Evolutionary conservation across 2,113 vertebrate species (phyloP).

Genomic region (Corythornis vintsioides): DNA sequence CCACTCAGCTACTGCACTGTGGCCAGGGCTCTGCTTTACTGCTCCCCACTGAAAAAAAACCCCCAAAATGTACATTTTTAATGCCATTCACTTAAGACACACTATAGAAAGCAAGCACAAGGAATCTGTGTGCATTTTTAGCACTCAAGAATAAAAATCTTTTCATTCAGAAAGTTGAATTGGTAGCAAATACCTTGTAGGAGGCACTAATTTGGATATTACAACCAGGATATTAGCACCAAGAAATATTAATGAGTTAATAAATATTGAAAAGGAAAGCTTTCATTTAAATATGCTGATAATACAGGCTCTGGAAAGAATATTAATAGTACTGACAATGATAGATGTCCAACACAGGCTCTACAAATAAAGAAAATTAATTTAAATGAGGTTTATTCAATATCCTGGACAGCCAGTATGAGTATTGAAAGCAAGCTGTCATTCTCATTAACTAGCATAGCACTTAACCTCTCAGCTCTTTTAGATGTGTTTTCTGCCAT

Average conservation of each 20-base stretch:
- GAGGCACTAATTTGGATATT: conserved; percentile 60
- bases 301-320: conserved; percentile 33
- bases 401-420: conserved; percentile 35
- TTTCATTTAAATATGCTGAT: conserved; percentile 53
- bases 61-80: neutral
- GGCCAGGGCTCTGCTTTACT: neutral
- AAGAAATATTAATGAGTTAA: conserved; percentile 65
- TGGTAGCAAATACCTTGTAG: conserved; percentile 38
- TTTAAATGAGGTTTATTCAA: conserved; percentile 59
- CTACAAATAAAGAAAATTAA: conserved; percentile 46
- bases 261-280: conserved; percentile 65
- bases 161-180: conserved; percentile 25
- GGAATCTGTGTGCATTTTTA: conserved; percentile 25
- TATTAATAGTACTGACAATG: conserved; percentile 35
- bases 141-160: neutral
- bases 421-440: conserved; percentile 60
- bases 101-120: neutral
- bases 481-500: conserved; percentile 13
- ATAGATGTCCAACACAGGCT: conserved; percentile 29
- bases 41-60: neutral
- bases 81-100: neutral
- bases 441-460: conserved; percentile 51
- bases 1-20: neutral
- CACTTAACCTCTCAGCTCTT: conserved; percentile 50
- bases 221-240: conserved; percentile 30